Conservation (phyloP, 1,140 invertebrate genomes). For the Muscidifurax raptorellus region DNA sequence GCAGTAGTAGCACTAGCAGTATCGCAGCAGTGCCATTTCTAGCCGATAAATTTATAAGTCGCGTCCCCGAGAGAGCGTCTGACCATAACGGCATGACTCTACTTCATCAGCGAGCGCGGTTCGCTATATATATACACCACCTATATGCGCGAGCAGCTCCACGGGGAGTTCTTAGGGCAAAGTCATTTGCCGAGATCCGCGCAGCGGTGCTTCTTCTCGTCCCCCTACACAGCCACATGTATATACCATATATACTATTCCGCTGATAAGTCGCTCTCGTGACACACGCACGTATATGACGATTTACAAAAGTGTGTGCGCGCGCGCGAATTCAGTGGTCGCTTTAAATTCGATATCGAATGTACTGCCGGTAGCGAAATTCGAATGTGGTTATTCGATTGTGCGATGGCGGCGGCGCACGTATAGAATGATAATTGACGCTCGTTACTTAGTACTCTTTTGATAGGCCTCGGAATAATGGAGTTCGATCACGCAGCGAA, state of each 20-base stretch:
- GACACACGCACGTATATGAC: background rate
- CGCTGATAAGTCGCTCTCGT: slow-evolving; percentile 2
- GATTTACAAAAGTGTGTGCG: slow-evolving; percentile 9
- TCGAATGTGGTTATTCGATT: background rate
- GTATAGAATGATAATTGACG: slow-evolving; percentile 36
- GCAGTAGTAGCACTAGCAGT: background rate
- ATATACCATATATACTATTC: background rate
- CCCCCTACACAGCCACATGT: background rate
- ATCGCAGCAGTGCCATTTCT: slow-evolving; percentile 7
- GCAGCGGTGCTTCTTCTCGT: background rate
- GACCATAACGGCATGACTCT: slow-evolving; percentile 47
- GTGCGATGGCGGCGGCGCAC: background rate
- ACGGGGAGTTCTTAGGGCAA: slow-evolving; percentile 47
- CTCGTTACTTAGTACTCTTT: slow-evolving; percentile 41
- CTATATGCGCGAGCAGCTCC: background rate
- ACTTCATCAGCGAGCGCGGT: slow-evolving; percentile 34
- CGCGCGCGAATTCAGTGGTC: too few species aligned
- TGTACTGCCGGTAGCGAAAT: background rate
- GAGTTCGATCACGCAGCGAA: slow-evolving; percentile 2
- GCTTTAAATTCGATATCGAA: slow-evolving; percentile 36
- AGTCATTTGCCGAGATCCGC: slow-evolving; percentile 45
- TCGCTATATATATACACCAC: background rate
- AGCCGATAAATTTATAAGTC: slow-evolving; percentile 48
- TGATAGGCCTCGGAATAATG: slow-evolving; percentile 31
- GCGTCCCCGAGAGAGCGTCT: slow-evolving; percentile 21